These are phyloP conservation scores for Gymnorhina tibicen DNA, from an alignment of 2,113 vertebrate species.

Conservation along the genomic window DNA sequence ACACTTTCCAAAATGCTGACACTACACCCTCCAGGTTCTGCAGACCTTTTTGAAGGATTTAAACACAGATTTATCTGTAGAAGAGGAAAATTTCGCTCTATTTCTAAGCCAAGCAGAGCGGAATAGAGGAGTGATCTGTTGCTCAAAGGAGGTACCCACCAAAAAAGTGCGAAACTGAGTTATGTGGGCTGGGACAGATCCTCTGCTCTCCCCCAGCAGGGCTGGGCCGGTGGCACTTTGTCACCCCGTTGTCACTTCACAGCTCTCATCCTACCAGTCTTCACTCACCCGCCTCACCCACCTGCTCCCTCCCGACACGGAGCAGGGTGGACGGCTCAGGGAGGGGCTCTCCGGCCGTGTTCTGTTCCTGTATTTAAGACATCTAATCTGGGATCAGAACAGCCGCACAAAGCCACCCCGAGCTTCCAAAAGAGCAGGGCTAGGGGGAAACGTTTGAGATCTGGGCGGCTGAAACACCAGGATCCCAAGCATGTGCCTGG, in stretches of 20 bases:
- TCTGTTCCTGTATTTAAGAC: neutral
- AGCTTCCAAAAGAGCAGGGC: neutral
- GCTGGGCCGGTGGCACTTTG: neutral
- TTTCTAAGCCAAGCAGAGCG: neutral
- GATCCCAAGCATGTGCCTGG: accelerated
- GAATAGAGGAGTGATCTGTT: neutral
- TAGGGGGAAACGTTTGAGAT: accelerated
- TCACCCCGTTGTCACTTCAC: neutral
- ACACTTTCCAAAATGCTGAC: neutral
- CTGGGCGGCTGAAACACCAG: neutral
- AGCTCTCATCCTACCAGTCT: neutral
- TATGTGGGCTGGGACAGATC: neutral
- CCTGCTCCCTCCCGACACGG: neutral
- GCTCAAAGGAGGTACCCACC: neutral
- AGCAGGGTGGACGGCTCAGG: neutral
- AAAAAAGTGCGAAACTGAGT: neutral
- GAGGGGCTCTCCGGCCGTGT: neutral
- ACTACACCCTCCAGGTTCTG: neutral
- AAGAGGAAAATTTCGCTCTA: neutral
- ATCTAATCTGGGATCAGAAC: neutral
- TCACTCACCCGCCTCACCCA: neutral
- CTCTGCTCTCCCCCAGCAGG: neutral
- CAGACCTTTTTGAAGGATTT: neutral
- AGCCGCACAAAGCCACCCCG: neutral
- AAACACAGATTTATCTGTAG: neutral